Percentiles rank a stretch among this genome's conserved stretches.
Evolutionary conservation across 2,888 invertebrate genomes (phyloP).

Genomic region (Dynastes grantii): DNA sequence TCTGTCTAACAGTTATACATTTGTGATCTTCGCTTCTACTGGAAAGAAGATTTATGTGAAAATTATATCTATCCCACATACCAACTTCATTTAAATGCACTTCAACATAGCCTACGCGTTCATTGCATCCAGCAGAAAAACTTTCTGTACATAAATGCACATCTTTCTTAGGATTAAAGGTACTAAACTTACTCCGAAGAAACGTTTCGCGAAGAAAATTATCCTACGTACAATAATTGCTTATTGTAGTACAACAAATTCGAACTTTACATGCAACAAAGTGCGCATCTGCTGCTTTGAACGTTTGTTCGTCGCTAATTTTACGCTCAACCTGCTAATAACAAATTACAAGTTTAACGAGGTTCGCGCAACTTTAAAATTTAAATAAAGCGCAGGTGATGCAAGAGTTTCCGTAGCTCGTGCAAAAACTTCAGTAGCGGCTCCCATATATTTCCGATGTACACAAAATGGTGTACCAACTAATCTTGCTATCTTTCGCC

Average conservation of each 20-base stretch:
- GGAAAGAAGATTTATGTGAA: too few species aligned
- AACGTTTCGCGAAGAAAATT: slow-evolving; percentile 1
- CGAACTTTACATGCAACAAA: slow-evolving; percentile 21
- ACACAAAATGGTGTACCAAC: neutral
- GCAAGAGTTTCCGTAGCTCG: slow-evolving; percentile 6
- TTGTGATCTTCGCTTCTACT: too few species aligned
- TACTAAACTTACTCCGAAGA: too few species aligned
- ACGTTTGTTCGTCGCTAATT: slow-evolving; percentile 25
- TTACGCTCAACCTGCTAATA: slow-evolving; percentile 49
- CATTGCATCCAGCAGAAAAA: too few species aligned
- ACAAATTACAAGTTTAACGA: slow-evolving; percentile 53
- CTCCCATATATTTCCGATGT: too few species aligned
- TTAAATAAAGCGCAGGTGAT: slow-evolving; percentile 50
- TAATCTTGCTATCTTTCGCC: neutral
- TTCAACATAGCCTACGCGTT: too few species aligned
- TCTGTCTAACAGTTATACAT: too few species aligned
- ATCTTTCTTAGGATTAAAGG: too few species aligned
- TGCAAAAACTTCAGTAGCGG: slow-evolving; percentile 13
- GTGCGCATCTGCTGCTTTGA: slow-evolving; percentile 1
- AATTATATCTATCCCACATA: too few species aligned
- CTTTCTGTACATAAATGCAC: too few species aligned
- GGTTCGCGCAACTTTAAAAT: slow-evolving; percentile 49
- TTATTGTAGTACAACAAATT: slow-evolving; percentile 5
- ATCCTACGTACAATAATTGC: neutral
- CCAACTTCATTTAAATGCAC: too few species aligned